Evolutionary conservation across 1,140 invertebrate genomes (phyloP).

Genomic region (Zeugodacus cucurbitae): DNA sequence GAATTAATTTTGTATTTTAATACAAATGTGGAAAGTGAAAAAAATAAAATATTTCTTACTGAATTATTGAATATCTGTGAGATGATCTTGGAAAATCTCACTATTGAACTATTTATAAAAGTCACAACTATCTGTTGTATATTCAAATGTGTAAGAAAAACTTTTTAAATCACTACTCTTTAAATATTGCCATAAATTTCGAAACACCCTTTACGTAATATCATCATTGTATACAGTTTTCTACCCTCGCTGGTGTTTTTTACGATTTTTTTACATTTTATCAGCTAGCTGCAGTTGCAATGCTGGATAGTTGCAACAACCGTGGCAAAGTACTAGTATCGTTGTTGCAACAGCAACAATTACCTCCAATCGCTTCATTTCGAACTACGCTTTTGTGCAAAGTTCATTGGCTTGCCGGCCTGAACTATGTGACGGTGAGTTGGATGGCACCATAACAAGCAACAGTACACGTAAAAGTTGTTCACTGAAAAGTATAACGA

Average conservation of each 20-base stretch:
- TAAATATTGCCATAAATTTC: no score
- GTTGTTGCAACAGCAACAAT: neutral
- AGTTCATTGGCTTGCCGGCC: neutral
- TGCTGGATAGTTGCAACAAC: neutral
- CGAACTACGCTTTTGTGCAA: neutral
- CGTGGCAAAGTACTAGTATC: no score
- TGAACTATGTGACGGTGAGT: neutral
- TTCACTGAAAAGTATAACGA: neutral
- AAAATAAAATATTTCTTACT: neutral
- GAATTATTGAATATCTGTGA: no score
- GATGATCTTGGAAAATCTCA: no score
- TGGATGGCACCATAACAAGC: neutral
- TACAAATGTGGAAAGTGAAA: no score
- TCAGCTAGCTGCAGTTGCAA: neutral
- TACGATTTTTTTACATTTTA: neutral
- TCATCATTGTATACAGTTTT: neutral
- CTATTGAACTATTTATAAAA: no score
- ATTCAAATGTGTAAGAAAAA: no score
- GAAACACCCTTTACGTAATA: neutral
- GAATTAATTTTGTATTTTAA: neutral
- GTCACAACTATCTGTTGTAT: no score
- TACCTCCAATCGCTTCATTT: neutral
- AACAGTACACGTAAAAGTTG: neutral
- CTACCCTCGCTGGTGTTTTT: neutral
- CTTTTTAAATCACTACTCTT: no score